Evolutionary conservation across 2,113 vertebrate species (phyloP).

Genomic region (Polyodon spathula): DNA sequence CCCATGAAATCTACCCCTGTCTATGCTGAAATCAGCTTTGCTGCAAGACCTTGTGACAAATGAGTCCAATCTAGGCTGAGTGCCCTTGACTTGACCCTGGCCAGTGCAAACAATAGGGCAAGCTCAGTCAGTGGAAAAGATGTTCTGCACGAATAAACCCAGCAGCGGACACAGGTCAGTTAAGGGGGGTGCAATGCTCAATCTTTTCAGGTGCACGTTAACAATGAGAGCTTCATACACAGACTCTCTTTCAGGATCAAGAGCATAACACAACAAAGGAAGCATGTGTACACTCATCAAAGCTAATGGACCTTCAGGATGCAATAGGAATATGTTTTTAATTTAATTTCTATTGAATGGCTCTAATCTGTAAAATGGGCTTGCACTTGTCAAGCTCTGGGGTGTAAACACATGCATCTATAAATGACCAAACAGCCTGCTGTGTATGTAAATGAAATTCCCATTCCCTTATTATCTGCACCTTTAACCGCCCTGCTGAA

Average conservation of each 20-base stretch:
- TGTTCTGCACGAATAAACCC: slow-evolving; percentile 98
- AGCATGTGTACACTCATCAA: slow-evolving; percentile 75
- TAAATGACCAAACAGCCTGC: slow-evolving; percentile 83
- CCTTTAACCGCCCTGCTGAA: slow-evolving; percentile 62
- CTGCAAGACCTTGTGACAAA: slow-evolving; percentile 94
- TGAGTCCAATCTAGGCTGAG: slow-evolving; percentile 97
- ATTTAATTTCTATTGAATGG: slow-evolving; percentile 78
- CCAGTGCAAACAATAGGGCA: slow-evolving; percentile 94
- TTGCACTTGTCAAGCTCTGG: slow-evolving; percentile 70
- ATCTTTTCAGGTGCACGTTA: slow-evolving; percentile 97
- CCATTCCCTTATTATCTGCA: slow-evolving; percentile 66
- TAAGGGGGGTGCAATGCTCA: slow-evolving; percentile 77
- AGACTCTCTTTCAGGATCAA: slow-evolving; percentile 51
- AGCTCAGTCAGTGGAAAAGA: slow-evolving; percentile 97
- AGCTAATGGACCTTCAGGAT: slow-evolving; percentile 71
- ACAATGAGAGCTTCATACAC: slow-evolving; percentile 88
- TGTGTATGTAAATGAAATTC: slow-evolving; percentile 93
- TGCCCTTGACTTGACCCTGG: slow-evolving; percentile 99
- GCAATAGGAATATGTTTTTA: slow-evolving; percentile 72
- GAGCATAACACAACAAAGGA: slow-evolving; percentile 63
- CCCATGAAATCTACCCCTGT: slow-evolving; percentile 71
- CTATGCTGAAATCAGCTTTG: slow-evolving; percentile 94
- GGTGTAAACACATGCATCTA: slow-evolving; percentile 80
- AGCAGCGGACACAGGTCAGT: slow-evolving; percentile 77
- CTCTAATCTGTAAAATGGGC: slow-evolving; percentile 78